Percentiles rank a stretch among this genome's conserved stretches.
These are phyloP conservation scores for Trachelus tabidus DNA, from an alignment of 2,888 invertebrate species.

Conservation along the genomic window DNA sequence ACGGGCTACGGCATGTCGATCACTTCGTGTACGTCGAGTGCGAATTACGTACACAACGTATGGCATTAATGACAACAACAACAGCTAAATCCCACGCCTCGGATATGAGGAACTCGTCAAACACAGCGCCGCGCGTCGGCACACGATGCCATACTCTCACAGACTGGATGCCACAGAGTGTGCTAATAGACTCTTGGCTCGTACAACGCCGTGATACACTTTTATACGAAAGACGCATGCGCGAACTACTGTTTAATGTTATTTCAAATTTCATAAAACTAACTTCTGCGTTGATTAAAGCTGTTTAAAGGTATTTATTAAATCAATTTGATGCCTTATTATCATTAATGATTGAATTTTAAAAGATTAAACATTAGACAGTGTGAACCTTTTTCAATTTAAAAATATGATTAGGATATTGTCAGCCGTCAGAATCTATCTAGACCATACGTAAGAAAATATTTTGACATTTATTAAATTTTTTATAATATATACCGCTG, in stretches of 20 bases:
- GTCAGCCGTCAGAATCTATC: too few relatives aligned
- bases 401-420: neutral
- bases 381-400: neutral
- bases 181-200: neutral
- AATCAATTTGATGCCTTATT: neutral
- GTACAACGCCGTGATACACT: neutral
- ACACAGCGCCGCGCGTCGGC: neutral
- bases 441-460: too few relatives aligned
- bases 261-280: neutral
- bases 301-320: neutral
- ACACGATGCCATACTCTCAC: neutral
- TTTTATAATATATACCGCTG: too few relatives aligned
- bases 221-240: neutral
- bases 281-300: neutral
- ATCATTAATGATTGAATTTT: neutral
- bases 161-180: neutral
- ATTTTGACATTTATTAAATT: too few relatives aligned
- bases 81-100: neutral
- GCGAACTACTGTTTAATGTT: neutral
- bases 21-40: neutral
- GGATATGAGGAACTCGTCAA: neutral
- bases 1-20: neutral
- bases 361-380: neutral
- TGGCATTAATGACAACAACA: neutral
- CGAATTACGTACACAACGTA: neutral